These are phyloP conservation scores for Alsophila aescularia DNA, from an alignment of 2,888 invertebrate genomes.

Conservation along the genomic window DNA sequence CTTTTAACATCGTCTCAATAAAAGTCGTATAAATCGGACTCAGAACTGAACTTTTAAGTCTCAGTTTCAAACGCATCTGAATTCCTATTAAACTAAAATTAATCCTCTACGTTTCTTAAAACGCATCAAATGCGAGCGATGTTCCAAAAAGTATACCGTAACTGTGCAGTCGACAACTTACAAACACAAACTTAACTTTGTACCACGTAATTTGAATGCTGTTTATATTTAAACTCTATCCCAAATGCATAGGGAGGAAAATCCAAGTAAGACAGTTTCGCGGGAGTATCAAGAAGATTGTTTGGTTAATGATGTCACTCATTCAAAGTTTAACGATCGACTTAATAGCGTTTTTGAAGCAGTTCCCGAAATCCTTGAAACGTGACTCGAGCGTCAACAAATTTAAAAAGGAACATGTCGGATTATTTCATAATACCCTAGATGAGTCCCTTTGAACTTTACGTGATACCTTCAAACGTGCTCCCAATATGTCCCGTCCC, in stretches of 20 bases:
- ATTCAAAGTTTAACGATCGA: conserved; percentile 81
- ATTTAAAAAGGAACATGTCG: conserved; percentile 75
- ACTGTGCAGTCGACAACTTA: conserved; percentile 74
- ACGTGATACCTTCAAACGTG: conserved; percentile 54
- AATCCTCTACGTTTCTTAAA: conserved; percentile 71
- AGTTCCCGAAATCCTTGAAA: conserved; percentile 80
- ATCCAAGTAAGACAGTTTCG: conserved; percentile 6
- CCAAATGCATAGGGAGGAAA: conserved; percentile 35
- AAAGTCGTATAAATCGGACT: conserved; percentile 55
- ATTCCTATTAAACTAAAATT: conserved; percentile 74
- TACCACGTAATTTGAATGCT: conserved; percentile 1
- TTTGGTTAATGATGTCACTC: conserved; percentile 78
- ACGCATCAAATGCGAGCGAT: conserved; percentile 75
- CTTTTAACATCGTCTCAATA: conserved; percentile 43
- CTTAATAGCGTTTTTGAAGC: conserved; percentile 81
- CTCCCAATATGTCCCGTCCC: conserved; percentile 59
- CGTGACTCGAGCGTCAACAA: conserved; percentile 81
- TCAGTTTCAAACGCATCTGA: conserved; percentile 53
- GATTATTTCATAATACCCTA: conserved; percentile 71
- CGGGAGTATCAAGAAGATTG: conserved; percentile 40
- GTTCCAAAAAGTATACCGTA: conserved; percentile 72
- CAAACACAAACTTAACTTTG: conserved; percentile 48
- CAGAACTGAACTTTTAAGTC: conserved; percentile 48
- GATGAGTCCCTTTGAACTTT: conserved; percentile 73
- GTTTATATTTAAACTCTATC: conserved; percentile 19